These are phyloP conservation scores for Seriola quinqueradiata DNA, from an alignment of 2,113 vertebrate species.

Conservation along the genomic window DNA sequence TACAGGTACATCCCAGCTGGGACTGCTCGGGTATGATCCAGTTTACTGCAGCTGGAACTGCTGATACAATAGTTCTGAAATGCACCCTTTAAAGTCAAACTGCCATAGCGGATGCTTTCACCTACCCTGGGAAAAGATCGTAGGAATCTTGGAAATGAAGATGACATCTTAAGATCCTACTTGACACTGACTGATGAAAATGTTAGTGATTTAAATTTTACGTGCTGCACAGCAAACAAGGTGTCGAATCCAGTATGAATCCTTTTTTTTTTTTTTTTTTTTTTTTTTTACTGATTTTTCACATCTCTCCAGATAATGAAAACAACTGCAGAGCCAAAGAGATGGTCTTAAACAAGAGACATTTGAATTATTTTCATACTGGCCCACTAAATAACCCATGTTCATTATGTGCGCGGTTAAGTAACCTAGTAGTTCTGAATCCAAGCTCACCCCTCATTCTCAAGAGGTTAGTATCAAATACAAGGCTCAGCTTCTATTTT, in stretches of 20 bases:
- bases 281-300: not conserved
- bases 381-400: constrained; percentile 16
- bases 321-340: not conserved
- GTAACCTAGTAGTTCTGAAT: constrained; percentile 8
- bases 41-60: not conserved
- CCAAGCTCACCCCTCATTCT: constrained; percentile 10
- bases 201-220: not conserved
- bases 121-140: not conserved
- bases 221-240: constrained; percentile 11
- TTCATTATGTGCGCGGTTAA: constrained; percentile 16
- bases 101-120: not conserved
- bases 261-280: not conserved
- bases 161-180: constrained; percentile 2
- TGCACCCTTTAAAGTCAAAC: not conserved
- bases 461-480: constrained; percentile 18
- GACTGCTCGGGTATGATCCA: not conserved
- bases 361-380: constrained; percentile 28
- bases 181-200: not conserved
- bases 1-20: not conserved
- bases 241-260: constrained; percentile 16
- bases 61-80: not conserved
- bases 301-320: constrained; percentile 7
- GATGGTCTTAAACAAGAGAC: not conserved
- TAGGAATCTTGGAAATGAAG: constrained; percentile 17
- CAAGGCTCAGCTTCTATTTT: constrained; percentile 40